Evolutionary conservation across 1,140 invertebrate genomes (phyloP).

Genomic region (Hormaphis cornu): DNA sequence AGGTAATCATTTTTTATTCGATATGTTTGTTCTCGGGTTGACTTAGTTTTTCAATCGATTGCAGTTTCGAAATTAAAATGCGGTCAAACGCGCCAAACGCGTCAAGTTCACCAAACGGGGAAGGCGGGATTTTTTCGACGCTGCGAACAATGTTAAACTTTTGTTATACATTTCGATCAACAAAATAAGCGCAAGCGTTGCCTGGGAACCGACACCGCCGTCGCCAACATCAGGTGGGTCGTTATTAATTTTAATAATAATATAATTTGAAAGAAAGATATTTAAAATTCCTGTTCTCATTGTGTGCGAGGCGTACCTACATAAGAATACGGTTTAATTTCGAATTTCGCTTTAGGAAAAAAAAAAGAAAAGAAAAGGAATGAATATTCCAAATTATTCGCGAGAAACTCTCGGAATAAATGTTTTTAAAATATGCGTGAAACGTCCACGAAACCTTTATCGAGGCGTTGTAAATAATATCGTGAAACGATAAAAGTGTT

Average conservation of each 20-base stretch:
- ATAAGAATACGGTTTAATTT: not conserved
- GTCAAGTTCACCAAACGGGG: too few relatives aligned
- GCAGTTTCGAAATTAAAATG: constrained; percentile 13
- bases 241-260: constrained; percentile 8
- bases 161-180: not conserved
- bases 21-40: too few relatives aligned
- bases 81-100: too few relatives aligned
- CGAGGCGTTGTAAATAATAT: not conserved
- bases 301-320: not conserved
- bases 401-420: not conserved
- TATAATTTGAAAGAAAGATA: constrained; percentile 4
- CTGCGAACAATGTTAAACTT: constrained; percentile 16
- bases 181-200: not conserved
- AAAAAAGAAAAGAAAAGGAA: too few relatives aligned
- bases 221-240: not conserved
- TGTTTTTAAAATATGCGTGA: not conserved
- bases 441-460: not conserved
- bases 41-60: too few relatives aligned
- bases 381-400: not conserved
- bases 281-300: not conserved
- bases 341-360: not conserved
- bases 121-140: too few relatives aligned
- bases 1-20: too few relatives aligned
- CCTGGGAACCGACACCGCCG: not conserved
- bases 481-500: too few relatives aligned